phyloP scores from a whole-genome alignment of 2,888 invertebrate species.

The Lithosia quadra region DNA sequence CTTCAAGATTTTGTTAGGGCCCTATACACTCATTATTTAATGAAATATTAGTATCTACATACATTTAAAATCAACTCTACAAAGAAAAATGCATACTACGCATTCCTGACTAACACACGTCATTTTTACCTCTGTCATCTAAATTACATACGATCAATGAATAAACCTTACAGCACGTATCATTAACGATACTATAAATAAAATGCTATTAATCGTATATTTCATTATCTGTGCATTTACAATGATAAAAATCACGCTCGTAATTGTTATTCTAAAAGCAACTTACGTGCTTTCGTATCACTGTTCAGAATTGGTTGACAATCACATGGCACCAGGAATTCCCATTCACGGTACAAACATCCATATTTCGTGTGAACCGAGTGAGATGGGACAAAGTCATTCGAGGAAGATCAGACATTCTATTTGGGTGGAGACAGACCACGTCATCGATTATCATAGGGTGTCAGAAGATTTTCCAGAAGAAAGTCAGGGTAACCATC shows the following conservation, averaged over 20 bases:
- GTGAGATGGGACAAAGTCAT: slow-evolving; percentile 15
- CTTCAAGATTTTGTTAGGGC: background rate
- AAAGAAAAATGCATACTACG: background rate
- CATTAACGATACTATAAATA: slow-evolving; percentile 18
- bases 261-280: slow-evolving; percentile 19
- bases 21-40: background rate
- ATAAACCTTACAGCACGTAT: slow-evolving; percentile 3
- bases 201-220: slow-evolving; percentile 13
- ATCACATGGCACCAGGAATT: background rate
- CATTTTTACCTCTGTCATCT: slow-evolving; percentile 1
- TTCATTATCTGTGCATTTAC: slow-evolving; percentile 15
- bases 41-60: background rate
- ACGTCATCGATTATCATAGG: slow-evolving; percentile 48
- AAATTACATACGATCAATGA: background rate
- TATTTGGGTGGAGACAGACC: slow-evolving; percentile 34
- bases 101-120: background rate
- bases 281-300: background rate
- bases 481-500: slow-evolving; percentile 43
- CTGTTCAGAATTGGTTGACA: background rate
- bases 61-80: background rate
- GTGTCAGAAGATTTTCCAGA: slow-evolving; percentile 59
- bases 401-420: slow-evolving; percentile 36
- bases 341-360: background rate
- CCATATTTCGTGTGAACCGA: background rate
- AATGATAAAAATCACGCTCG: slow-evolving; percentile 35